phyloP scores from a whole-genome alignment of 2,113 vertebrate genomes.

The Holacanthus passer region DNA sequence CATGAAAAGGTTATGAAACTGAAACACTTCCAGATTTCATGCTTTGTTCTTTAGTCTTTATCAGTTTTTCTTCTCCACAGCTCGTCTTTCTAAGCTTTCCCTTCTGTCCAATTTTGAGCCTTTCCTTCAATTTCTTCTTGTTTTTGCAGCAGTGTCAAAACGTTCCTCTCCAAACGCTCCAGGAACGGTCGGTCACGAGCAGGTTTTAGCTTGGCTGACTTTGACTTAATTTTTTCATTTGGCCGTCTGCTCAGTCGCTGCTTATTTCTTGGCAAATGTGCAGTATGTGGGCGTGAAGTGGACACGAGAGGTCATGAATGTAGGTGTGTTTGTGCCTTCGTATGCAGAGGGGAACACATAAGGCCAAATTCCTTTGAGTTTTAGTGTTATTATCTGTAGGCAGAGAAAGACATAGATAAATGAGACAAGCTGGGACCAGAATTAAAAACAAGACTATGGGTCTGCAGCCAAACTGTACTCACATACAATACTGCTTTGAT shows the following conservation, averaged over 20 bases:
- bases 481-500: too few relatives aligned
- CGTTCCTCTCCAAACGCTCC: slow-evolving; percentile 8
- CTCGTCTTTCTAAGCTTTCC: slow-evolving; percentile 1
- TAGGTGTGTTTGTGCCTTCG: slow-evolving; percentile 29
- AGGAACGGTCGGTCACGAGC: slow-evolving; percentile 26
- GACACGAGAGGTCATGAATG: slow-evolving; percentile 28
- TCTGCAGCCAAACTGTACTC: too few relatives aligned
- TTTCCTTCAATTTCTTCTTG: slow-evolving; percentile 1
- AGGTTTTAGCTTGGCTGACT: slow-evolving; percentile 23
- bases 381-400: slow-evolving; percentile 30
- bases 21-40: slow-evolving; percentile 64
- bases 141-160: not conserved
- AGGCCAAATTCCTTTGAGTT: slow-evolving; percentile 38
- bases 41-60: slow-evolving; percentile 54
- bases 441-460: not conserved
- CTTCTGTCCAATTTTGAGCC: not conserved
- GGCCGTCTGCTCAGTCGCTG: slow-evolving; percentile 22
- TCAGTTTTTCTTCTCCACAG: slow-evolving; percentile 15
- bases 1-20: slow-evolving; percentile 42
- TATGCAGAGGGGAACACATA: slow-evolving; percentile 13
- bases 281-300: slow-evolving; percentile 32
- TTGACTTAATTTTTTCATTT: slow-evolving; percentile 38
- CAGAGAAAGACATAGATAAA: not conserved
- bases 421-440: not conserved
- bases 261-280: slow-evolving; percentile 30